Percentiles rank a stretch among this genome's conserved stretches.
These are phyloP conservation scores for Tetranychus urticae DNA, from an alignment of 1,140 invertebrate species.

Conservation along the genomic window DNA sequence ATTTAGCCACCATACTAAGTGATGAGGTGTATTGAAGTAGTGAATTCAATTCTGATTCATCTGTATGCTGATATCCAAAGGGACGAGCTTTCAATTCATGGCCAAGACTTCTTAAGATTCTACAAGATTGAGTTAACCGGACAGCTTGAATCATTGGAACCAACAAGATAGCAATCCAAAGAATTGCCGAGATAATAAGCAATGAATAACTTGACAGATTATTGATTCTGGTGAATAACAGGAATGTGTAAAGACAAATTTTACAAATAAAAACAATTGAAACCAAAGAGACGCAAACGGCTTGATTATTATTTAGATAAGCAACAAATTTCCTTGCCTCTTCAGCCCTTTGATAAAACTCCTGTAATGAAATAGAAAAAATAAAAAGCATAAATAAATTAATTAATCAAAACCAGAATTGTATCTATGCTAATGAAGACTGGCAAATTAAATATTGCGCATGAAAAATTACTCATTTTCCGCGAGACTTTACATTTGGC, in stretches of 20 bases:
- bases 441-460: no score
- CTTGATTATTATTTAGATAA: slow-evolving; percentile 10
- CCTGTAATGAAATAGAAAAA: neutral
- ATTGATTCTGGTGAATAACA: neutral
- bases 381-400: neutral
- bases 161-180: slow-evolving; percentile 4
- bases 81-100: slow-evolving; percentile 49
- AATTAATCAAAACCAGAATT: neutral
- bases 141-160: slow-evolving; percentile 34
- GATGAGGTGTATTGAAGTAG: slow-evolving; percentile 48
- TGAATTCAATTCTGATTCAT: slow-evolving; percentile 42
- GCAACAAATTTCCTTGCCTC: slow-evolving; percentile 10
- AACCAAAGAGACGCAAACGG: slow-evolving; percentile 8
- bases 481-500: no score
- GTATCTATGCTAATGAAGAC: no score
- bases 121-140: slow-evolving; percentile 43
- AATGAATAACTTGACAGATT: neutral
- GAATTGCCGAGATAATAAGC: neutral
- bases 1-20: slow-evolving; percentile 39
- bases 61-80: slow-evolving; percentile 47
- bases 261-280: slow-evolving; percentile 3
- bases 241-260: neutral
- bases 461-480: no score
- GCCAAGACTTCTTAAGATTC: slow-evolving; percentile 37
- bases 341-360: slow-evolving; percentile 9